Conservation (phyloP, 2,113 vertebrate genomes). For the Sus scrofa region DNA sequence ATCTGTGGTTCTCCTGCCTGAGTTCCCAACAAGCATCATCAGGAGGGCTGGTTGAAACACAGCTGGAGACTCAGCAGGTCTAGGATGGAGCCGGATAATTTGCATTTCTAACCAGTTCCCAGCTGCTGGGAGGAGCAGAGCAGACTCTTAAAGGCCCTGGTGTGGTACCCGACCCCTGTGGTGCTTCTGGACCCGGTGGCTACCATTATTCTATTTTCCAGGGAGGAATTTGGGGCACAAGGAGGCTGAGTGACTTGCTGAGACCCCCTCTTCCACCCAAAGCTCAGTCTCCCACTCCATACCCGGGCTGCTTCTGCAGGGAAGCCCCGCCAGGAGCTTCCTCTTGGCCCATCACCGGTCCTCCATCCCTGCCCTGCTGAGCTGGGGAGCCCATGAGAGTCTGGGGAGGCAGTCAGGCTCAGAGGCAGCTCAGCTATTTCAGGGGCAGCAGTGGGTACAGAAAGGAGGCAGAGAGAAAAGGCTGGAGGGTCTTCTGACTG, state of each 20-base stretch:
- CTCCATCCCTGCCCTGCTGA: not conserved
- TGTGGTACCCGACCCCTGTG: not conserved
- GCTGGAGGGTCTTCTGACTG: accelerated
- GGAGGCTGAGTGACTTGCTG: not conserved
- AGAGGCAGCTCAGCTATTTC: too few relatives aligned
- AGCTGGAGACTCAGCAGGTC: not conserved
- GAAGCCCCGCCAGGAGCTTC: not conserved
- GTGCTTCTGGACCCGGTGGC: not conserved
- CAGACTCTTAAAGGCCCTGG: not conserved
- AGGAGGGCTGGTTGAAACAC: not conserved
- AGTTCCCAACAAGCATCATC: too few relatives aligned
- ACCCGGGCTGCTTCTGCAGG: accelerated
- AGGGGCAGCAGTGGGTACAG: not conserved
- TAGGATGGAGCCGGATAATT: not conserved
- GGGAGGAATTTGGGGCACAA: not conserved
- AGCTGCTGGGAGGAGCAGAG: too few relatives aligned
- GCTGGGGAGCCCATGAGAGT: not conserved
- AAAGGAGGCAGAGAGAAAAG: not conserved
- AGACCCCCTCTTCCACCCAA: not conserved
- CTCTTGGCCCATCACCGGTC: not conserved
- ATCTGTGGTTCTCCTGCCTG: not conserved
- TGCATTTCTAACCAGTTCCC: not conserved
- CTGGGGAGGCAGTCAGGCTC: too few relatives aligned
- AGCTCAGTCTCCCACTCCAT: not conserved
- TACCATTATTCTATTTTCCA: not conserved